Evolutionary conservation across 2,888 invertebrate species (phyloP), one percentile per base, ranked within the genome.

Genomic region (Alloscopus bannaensis): DNA sequence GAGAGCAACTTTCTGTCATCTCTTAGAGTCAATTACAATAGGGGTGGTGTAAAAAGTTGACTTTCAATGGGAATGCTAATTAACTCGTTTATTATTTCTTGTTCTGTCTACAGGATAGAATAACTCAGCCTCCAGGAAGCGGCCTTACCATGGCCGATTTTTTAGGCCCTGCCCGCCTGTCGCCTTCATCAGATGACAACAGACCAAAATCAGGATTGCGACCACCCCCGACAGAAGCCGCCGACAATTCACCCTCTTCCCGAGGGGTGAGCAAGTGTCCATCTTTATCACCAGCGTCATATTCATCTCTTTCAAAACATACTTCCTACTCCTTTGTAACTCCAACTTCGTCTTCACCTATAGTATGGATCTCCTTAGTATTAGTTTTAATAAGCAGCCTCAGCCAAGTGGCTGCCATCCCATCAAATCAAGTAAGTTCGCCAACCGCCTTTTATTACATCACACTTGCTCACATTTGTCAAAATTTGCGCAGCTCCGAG

Each of bases 91-190:
- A n/a, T 66, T 64, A 18, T 31, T 24, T 76, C 60, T 72, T 79
- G 75, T 71, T 81, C 66, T 80, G 72, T 60, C 83, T 81, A 13
- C 82, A 86, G 86, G 84, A 83, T 80, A 71, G 83, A 84, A 73
- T 84, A 78, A 81, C 62, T 75, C 69, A 78, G 84, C 83, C 82
- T 84, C 70, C 52, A 80, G 80, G 81, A 77, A 83, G 82, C 83
- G 86, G 86, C 85, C 86, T 79, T 86, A 84, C 57, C 47, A 86
- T 86, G 86, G 86, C 84, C 84, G 82, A 83, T 84, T 84, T 84
- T 84, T 83, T 84, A 82, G 82, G 80, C 80, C 69, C 73, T 69
- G 68, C 69, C 70, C 65, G 50, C 78, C 78, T 69, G 62, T 66
- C 31, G 42, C 69, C 66, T 31, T n/a, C 68, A 60, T 47, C 64